Evolutionary conservation across 2,888 invertebrate genomes (phyloP).

Genomic region (Portevinia maculata): DNA sequence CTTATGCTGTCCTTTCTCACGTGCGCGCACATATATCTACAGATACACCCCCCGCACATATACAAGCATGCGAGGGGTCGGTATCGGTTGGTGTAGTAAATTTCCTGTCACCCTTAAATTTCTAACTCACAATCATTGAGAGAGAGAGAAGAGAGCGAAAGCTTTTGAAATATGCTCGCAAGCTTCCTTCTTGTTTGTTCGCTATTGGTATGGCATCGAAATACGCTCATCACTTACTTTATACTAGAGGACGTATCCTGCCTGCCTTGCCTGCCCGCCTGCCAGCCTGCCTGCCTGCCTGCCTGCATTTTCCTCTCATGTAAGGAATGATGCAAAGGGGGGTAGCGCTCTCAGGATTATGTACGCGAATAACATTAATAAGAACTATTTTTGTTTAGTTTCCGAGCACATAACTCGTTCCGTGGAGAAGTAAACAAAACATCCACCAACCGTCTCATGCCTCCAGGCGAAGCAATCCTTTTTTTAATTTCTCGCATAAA

Average conservation of each 20-base stretch:
- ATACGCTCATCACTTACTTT: constrained; percentile 47
- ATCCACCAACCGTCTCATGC: not conserved
- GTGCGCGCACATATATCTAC: constrained; percentile 60
- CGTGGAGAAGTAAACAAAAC: constrained; percentile 16
- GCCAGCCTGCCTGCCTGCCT: too few relatives aligned
- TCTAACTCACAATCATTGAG: constrained; percentile 3
- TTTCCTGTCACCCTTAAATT: constrained; percentile 56
- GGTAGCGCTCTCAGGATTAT: constrained; percentile 7
- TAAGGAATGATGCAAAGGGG: constrained; percentile 1
- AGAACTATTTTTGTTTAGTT: constrained; percentile 32
- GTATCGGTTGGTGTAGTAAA: constrained; percentile 53
- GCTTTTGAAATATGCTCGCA: constrained; percentile 50
- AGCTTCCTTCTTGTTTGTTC: constrained; percentile 28
- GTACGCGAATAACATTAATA: constrained; percentile 27
- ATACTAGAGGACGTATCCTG: constrained; percentile 26
- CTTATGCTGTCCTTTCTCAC: constrained; percentile 69
- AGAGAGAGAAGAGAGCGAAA: constrained; percentile 64
- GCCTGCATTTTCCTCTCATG: constrained; percentile 8
- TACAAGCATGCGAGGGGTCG: constrained; percentile 25
- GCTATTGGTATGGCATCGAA: not conserved
- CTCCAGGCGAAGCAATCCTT: not conserved
- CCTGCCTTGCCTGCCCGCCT: too few relatives aligned
- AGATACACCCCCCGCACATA: constrained; percentile 48
- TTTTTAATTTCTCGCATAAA: constrained; percentile 5
- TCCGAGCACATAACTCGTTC: constrained; percentile 19